A percentile compares a stretch with the other conserved stretches of the same genome.
phyloP scores from a whole-genome alignment of 64 coral and sea anemone species.

The Montipora cactus region DNA sequence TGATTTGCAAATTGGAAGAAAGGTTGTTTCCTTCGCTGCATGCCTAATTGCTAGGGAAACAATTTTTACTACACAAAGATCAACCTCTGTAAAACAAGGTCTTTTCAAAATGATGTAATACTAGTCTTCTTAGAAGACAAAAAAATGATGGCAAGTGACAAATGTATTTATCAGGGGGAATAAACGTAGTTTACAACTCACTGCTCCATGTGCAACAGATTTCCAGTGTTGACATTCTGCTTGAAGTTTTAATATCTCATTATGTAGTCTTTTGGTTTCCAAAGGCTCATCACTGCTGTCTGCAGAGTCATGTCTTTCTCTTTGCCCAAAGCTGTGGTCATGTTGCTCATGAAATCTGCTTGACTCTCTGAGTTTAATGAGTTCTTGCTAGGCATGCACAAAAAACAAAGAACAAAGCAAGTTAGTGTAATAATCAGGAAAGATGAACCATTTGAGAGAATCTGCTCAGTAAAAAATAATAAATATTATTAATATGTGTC shows the following conservation, averaged over 20 bases:
- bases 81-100: too few relatives aligned
- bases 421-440: neutral
- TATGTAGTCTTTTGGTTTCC: constrained; percentile 64
- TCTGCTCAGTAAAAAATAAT: too few relatives aligned
- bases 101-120: too few relatives aligned
- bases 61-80: too few relatives aligned
- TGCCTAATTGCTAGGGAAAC: too few relatives aligned
- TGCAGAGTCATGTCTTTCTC: constrained; percentile 64
- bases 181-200: neutral
- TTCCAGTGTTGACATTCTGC: constrained; percentile 79
- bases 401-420: neutral
- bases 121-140: too few relatives aligned
- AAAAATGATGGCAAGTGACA: too few relatives aligned
- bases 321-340: constrained; percentile 28
- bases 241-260: constrained; percentile 62
- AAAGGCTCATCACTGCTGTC: constrained; percentile 64
- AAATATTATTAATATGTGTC: too few relatives aligned
- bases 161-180: too few relatives aligned
- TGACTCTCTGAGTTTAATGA: constrained; percentile 66
- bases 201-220: constrained; percentile 48
- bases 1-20: too few relatives aligned
- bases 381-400: constrained; percentile 49
- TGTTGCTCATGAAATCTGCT: constrained; percentile 39
- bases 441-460: neutral
- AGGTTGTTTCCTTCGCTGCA: too few relatives aligned